Base-by-base conservation (phyloP, 2,888 invertebrate genomes). In the Lypha dubia region DNA sequence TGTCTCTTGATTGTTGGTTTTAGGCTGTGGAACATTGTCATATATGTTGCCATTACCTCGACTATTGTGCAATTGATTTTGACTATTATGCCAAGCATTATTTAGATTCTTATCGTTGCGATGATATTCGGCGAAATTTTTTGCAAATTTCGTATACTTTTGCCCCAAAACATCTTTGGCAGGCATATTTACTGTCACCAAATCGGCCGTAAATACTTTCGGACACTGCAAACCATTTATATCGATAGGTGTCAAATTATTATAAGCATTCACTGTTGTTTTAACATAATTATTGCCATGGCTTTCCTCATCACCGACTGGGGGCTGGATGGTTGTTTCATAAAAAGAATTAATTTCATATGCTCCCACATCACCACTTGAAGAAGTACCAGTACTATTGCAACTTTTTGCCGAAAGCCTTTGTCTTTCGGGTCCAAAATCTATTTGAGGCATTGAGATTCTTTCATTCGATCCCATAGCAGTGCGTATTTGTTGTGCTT, bases 401-500 rank as follows among this genome's bases (percentile, higher is more conserved):
- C 75, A 74, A 56, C 87, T 87, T 81, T 87, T 87, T 3, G 77
- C 22, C 9, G 87, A 87, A 35, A 87, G 87, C 35, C 88, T 86
- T 83, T 87, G 87, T 5, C 76, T 46, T 22, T 63, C 80, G 86
- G 91, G 90, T 22, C 90, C 90, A 89, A 95, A 96, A 88, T 95
- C 95, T 86, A 96, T 94, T 11, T 96, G 96, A 32, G 96, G 95
- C 95, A 96, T 96, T 62, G 96, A 96, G 85, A 96, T 95, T 90
- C 96, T 91, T 1, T 95, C 94, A 81, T 96, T 95, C 41, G 92
- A 92, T 76, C 91, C 93, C 85, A 97, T 93, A 6, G 96, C 96
- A 0, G 97, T 96, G 92, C 96, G 97, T 94, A 97, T 96, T 88
- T 97, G 94, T 91, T 96, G 95, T 5, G 97, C 97, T 91, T 98